Evolutionary conservation across 2,113 vertebrate species (phyloP), one percentile per base, ranked within the genome.

Genomic region (Leucosticte australis): DNA sequence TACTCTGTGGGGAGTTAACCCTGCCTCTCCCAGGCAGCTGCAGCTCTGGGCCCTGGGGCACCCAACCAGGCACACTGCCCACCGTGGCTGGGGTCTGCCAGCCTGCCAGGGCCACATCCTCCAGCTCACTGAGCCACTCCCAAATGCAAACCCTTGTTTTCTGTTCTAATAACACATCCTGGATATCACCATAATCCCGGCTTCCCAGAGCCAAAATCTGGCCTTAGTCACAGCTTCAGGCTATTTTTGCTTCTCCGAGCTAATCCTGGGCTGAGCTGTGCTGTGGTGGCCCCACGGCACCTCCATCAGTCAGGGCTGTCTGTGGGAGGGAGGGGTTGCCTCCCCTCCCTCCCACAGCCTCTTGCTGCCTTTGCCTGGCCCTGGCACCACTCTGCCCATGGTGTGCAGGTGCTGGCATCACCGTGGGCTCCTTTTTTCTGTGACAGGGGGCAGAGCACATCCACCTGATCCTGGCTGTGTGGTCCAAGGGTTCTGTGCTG

Each of bases 131-230:
- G 46, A 86, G 92, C 91, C 44, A 56, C 76, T 93, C 88, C 86
- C 60, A 52, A 90, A 67, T 1, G 35, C 59, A 44, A 97, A 64
- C 52, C 33, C 49, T 77, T 70, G 87, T 90, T 96, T 95, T 68
- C 44, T 89, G 83, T 91, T 82, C 84, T 95, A 96, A 96, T 96
- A 96, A 88, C 90, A 77, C 68, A 70, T 82, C 85, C 92, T 57
- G 90, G 79, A 74, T 94, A 86, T 63, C 8, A 17, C 85, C 17
- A 9, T 95, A 96, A 96, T 94, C 94, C 94, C 33, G 0, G 70
- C 73, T 96, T 83, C 79, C 77, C 71, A 80, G 95, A 94, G 95
- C 94, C 94, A 95, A 96, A 96, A 96, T 94, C 95, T 96, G 94
- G 83, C 96, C 71, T 96, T 92, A 95, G 94, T 96, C 94, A 91